Conservation (phyloP, 2,797 vertebrate genomes). For the Typhlichthys subterraneus region DNA sequence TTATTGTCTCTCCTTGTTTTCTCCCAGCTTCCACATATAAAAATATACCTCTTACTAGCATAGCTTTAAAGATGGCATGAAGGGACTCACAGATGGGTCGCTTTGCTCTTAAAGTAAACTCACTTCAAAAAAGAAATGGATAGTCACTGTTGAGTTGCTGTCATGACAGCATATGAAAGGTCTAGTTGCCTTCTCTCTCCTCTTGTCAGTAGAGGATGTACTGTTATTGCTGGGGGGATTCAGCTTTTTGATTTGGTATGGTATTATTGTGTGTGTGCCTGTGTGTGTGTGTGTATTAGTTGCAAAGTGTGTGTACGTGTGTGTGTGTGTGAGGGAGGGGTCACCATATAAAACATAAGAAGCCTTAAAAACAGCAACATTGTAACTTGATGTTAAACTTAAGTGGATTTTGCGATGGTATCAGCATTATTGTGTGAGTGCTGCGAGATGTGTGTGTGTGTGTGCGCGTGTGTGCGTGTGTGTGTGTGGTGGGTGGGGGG, state of each 20-base stretch:
- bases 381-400: too few relatives aligned
- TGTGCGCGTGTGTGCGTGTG: constrained; percentile 1
- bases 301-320: not conserved
- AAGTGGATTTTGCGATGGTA: too few relatives aligned
- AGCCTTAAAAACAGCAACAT: too few relatives aligned
- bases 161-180: too few relatives aligned
- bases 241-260: not conserved
- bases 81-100: constrained; percentile 34
- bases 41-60: constrained; percentile 62
- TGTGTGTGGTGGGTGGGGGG: constrained; percentile 18
- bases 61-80: constrained; percentile 56
- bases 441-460: not conserved
- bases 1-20: constrained; percentile 59
- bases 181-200: not conserved
- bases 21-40: constrained; percentile 33
- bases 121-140: constrained; percentile 18
- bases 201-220: not conserved
- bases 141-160: constrained; percentile 20
- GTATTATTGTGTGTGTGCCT: not conserved
- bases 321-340: not conserved
- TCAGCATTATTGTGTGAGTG: too few relatives aligned
- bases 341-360: not conserved
- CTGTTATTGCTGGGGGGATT: constrained; percentile 25
- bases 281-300: not conserved
- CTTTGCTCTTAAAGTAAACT: constrained; percentile 40